These are phyloP conservation scores for Cetoscarus ocellatus DNA, from an alignment of 2,797 vertebrate genomes.

Conservation along the genomic window DNA sequence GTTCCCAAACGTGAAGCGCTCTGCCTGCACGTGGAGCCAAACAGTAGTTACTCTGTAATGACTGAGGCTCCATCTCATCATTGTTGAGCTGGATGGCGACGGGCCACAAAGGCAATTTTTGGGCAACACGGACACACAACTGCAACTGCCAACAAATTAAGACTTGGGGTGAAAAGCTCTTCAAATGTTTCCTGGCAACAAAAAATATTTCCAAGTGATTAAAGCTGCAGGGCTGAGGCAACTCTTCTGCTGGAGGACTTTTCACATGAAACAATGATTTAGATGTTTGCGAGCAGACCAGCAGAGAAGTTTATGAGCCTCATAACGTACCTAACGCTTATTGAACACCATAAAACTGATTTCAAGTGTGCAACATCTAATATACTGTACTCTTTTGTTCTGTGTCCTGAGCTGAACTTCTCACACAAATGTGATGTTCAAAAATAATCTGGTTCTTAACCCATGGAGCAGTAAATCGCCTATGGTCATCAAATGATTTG, in stretches of 20 bases:
- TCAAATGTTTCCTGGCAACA: conserved; percentile 81
- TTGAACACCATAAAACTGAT: conserved; percentile 47
- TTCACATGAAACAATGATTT: conserved; percentile 61
- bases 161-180: conserved; percentile 58
- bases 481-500: background rate
- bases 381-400: conserved; percentile 24
- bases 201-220: conserved; percentile 80
- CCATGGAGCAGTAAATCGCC: background rate
- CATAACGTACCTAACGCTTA: conserved; percentile 58
- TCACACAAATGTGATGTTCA: background rate
- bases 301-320: conserved; percentile 56
- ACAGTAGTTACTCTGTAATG: conserved; percentile 67
- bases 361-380: conserved; percentile 29
- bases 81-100: conserved; percentile 39
- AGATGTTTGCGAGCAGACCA: conserved; percentile 54
- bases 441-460: background rate
- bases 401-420: conserved; percentile 48
- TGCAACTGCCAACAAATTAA: conserved; percentile 70
- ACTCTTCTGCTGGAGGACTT: conserved; percentile 46
- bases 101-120: conserved; percentile 55
- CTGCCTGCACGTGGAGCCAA: conserved; percentile 46
- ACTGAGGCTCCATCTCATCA: conserved; percentile 57
- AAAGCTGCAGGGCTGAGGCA: conserved; percentile 67
- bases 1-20: conserved; percentile 37
- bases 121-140: conserved; percentile 55